These are phyloP conservation scores for Lethrus apterus DNA, from an alignment of 1,140 invertebrate genomes.

Conservation along the genomic window DNA sequence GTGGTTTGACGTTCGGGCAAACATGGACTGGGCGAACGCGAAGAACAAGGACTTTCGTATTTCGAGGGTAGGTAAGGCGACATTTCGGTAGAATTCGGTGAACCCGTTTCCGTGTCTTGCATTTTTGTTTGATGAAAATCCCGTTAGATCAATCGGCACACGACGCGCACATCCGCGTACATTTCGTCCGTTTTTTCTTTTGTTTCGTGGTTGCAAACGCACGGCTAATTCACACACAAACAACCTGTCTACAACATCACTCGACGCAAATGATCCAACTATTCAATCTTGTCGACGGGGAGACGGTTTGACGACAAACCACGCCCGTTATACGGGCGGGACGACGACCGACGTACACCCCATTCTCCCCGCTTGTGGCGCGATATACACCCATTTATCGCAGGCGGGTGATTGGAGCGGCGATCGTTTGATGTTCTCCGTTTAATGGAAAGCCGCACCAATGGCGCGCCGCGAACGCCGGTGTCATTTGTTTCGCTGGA, in stretches of 20 bases:
- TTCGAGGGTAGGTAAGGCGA: slow-evolving; percentile 36
- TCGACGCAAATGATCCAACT: not conserved
- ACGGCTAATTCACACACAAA: not conserved
- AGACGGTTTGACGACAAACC: too few relatives aligned
- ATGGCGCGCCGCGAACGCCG: not conserved
- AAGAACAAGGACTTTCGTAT: slow-evolving; percentile 36
- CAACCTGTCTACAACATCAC: not conserved
- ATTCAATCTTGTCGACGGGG: not conserved
- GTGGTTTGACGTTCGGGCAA: slow-evolving; percentile 8
- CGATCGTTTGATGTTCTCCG: slow-evolving; percentile 5
- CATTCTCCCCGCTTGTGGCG: too few relatives aligned
- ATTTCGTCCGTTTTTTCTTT: not conserved
- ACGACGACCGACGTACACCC: too few relatives aligned
- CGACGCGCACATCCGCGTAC: not conserved
- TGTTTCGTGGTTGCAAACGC: not conserved
- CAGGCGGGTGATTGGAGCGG: slow-evolving; percentile 11
- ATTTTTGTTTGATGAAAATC: slow-evolving; percentile 27
- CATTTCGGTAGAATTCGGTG: slow-evolving; percentile 32
- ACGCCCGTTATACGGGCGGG: too few relatives aligned
- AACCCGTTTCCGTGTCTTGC: slow-evolving; percentile 35
- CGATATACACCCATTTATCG: too few relatives aligned
- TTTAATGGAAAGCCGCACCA: slow-evolving; percentile 9
- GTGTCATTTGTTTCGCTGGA: slow-evolving; percentile 34
- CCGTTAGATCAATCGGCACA: too few relatives aligned
- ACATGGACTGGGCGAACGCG: slow-evolving; percentile 33